Evolutionary conservation across 2,797 vertebrate genomes (phyloP), one percentile per base, ranked within the genome.

Genomic region (Urocyon cinereoargenteus): DNA sequence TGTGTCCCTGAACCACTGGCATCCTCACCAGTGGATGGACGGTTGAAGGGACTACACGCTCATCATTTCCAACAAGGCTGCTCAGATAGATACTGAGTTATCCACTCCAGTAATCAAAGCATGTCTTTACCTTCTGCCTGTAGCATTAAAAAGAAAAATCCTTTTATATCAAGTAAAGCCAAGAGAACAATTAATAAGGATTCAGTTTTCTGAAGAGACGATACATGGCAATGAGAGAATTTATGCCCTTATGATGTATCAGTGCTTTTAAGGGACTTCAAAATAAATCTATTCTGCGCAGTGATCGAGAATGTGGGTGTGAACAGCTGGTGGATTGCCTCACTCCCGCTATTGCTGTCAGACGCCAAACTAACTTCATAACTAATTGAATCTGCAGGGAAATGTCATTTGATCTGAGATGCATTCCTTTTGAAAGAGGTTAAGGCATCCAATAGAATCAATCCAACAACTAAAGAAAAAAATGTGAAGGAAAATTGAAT

Each of bases 331-430:
- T 1, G 9, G 3, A 0, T 24, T 1, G 66, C 66, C 82, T 68
- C 53, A 1, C 24, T 10, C 22, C 24, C 4, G 22, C 72, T 8
- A n/a, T 45, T 16, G 40, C 86, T 34, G 51, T 77, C 75, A 31
- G 40, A 86, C 66, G 45, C 79, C 36, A 24, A 19, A 10, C 51
- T 40, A 4, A 59, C 72, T 86, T 81, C 36, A 28, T 28, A 45
- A 53, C 66, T 62, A 61, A 95, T 49, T 77, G 94, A 86, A 86
- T 82, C 96, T 93, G n/a, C 40, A 82, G 86, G 73, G 81, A 97
- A 55, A 83, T 26, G 40, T 18, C 86, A 70, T 73, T 81, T 51
- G 85, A 78, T 79, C 77, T n/a, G 31, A 57, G 55, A 79, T 3
- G 53, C 16, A 22, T 64, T 81, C 57, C 53, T 72, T 45, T 51